Percentiles rank a stretch among this genome's conserved stretches.
Conservation (phyloP, 1,140 invertebrate species). For the Trichonephila inaurata region DNA sequence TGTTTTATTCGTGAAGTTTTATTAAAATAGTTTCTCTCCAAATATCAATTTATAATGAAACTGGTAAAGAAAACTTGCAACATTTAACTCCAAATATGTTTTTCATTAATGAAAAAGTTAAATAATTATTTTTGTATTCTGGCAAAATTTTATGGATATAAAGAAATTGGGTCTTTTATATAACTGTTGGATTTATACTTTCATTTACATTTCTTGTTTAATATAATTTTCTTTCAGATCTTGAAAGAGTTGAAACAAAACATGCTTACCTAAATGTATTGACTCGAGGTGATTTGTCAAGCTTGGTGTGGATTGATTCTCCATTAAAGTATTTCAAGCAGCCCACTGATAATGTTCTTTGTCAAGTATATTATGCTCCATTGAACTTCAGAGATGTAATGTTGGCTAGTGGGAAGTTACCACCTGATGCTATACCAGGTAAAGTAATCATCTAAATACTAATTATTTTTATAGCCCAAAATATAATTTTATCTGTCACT, state of each 20-base stretch:
- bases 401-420: slow-evolving; percentile 96
- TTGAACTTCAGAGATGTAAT: slow-evolving; percentile 99
- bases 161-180: not conserved
- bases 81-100: not conserved
- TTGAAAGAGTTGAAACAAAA: slow-evolving; percentile 82
- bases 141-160: not conserved
- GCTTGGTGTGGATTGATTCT: slow-evolving; percentile 95
- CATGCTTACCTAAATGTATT: slow-evolving; percentile 96
- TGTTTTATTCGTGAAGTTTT: not conserved
- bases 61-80: not conserved
- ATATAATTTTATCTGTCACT: too few relatives aligned
- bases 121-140: too few relatives aligned
- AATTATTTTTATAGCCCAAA: too few relatives aligned
- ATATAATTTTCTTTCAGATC: slow-evolving; percentile 31
- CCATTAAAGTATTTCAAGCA: slow-evolving; percentile 83
- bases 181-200: not conserved
- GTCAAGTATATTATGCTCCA: slow-evolving; percentile 92
- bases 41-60: not conserved
- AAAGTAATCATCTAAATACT: slow-evolving; percentile 49
- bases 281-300: slow-evolving; percentile 92
- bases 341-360: slow-evolving; percentile 84
- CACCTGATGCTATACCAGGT: slow-evolving; percentile 95
- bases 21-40: not conserved
- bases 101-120: too few relatives aligned
- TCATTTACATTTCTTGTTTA: not conserved